These are phyloP conservation scores for Casuarius casuarius DNA, from an alignment of 2,113 vertebrate genomes.

Conservation along the genomic window DNA sequence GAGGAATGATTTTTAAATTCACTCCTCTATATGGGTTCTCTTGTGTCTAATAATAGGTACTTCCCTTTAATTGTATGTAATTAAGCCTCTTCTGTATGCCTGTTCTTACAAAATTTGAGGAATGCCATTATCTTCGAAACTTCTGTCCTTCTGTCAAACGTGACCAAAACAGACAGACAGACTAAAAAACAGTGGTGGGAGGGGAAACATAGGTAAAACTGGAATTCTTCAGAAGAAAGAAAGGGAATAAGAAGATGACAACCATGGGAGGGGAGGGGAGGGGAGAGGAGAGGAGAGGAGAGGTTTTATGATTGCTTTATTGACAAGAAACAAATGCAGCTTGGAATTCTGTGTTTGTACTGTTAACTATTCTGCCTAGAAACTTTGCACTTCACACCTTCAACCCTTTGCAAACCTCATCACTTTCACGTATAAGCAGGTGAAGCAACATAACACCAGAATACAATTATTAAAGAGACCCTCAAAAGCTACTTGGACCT, in stretches of 20 bases:
- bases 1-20: slow-evolving; percentile 43
- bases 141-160: slow-evolving; percentile 52
- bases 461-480: background rate
- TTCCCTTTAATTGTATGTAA: slow-evolving; percentile 58
- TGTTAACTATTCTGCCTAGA: background rate
- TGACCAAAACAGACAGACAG: slow-evolving; percentile 23
- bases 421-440: background rate
- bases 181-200: slow-evolving; percentile 17
- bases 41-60: slow-evolving; percentile 49
- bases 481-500: slow-evolving; percentile 1
- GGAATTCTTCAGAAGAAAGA: background rate
- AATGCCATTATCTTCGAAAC: slow-evolving; percentile 37
- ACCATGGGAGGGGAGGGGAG: background rate
- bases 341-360: background rate
- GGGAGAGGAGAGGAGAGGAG: slow-evolving; percentile 1
- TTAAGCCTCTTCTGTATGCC: slow-evolving; percentile 40
- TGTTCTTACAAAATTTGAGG: slow-evolving; percentile 22
- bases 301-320: background rate
- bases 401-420: background rate
- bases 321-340: background rate
- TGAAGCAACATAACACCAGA: background rate
- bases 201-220: background rate
- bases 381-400: background rate
- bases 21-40: slow-evolving; percentile 39
- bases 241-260: slow-evolving; percentile 3